Evolutionary conservation across 2,113 vertebrate species (phyloP).

Genomic region (Camelus bactrianus): DNA sequence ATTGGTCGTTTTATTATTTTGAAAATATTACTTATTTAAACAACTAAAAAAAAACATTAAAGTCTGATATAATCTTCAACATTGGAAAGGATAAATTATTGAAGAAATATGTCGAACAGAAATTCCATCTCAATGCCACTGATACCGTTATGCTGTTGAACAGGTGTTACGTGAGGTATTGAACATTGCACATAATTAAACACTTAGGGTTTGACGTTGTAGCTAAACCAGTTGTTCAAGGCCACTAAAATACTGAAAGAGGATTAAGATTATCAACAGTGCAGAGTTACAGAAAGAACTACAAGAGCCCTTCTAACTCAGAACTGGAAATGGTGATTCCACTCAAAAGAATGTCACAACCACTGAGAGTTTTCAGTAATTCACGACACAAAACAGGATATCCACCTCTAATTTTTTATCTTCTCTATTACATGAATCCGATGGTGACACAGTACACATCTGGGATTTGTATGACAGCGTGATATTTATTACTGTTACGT

Average conservation of each 20-base stretch:
- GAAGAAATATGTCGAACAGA: constrained; percentile 77
- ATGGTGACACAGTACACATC: not conserved
- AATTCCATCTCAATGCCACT: constrained; percentile 66
- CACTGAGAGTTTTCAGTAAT: constrained; percentile 44
- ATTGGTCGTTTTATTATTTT: constrained; percentile 79
- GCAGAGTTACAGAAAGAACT: constrained; percentile 51
- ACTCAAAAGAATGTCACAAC: constrained; percentile 6
- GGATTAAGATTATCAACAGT: constrained; percentile 62
- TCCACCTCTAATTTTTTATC: not conserved
- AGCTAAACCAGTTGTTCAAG: constrained; percentile 83
- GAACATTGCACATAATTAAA: constrained; percentile 76
- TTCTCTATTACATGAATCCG: constrained; percentile 47
- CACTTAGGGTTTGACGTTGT: constrained; percentile 70
- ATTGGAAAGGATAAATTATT: constrained; percentile 77
- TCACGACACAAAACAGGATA: constrained; percentile 46
- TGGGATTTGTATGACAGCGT: not conserved
- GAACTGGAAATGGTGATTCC: constrained; percentile 19
- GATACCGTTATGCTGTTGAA: constrained; percentile 66
- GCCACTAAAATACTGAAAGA: constrained; percentile 80
- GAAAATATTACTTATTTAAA: constrained; percentile 79
- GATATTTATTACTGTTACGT: not conserved
- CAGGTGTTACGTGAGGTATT: constrained; percentile 77
- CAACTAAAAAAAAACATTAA: constrained; percentile 76
- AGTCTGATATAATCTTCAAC: constrained; percentile 78
- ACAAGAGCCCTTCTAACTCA: constrained; percentile 55